These are phyloP conservation scores for Pristis pectinata DNA, from an alignment of 2,797 vertebrate genomes.

Conservation along the genomic window DNA sequence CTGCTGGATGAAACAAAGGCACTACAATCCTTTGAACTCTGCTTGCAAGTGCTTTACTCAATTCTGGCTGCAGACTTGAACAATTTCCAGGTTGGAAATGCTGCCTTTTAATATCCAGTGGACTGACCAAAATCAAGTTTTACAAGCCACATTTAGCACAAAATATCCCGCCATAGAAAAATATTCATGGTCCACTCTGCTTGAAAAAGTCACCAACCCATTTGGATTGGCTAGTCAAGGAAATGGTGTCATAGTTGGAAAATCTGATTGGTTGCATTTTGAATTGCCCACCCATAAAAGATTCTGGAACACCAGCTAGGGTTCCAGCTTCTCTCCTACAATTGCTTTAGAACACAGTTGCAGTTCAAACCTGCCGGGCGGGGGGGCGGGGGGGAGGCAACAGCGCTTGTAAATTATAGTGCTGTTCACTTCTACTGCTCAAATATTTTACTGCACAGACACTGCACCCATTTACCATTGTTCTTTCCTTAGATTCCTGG, in stretches of 20 bases:
- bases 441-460: not conserved
- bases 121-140: not conserved
- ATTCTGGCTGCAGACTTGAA: not conserved
- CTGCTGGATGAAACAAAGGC: not conserved
- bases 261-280: not conserved
- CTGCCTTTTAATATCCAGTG: not conserved
- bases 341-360: not conserved
- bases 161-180: not conserved
- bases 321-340: not conserved
- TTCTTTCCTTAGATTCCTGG: not conserved
- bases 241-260: constrained; percentile 2
- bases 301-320: not conserved
- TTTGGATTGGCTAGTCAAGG: not conserved
- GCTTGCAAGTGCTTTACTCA: not conserved
- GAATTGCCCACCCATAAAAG: not conserved
- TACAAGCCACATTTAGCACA: not conserved
- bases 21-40: not conserved
- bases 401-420: not conserved
- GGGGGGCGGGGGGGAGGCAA: no score
- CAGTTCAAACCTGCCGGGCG: not conserved
- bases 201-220: not conserved
- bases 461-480: not conserved
- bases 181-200: not conserved
- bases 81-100: not conserved
- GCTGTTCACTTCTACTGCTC: not conserved